Evolutionary conservation across 2,888 invertebrate species (phyloP), one percentile per base, ranked within the genome.

Genomic region (Magallana nippona): DNA sequence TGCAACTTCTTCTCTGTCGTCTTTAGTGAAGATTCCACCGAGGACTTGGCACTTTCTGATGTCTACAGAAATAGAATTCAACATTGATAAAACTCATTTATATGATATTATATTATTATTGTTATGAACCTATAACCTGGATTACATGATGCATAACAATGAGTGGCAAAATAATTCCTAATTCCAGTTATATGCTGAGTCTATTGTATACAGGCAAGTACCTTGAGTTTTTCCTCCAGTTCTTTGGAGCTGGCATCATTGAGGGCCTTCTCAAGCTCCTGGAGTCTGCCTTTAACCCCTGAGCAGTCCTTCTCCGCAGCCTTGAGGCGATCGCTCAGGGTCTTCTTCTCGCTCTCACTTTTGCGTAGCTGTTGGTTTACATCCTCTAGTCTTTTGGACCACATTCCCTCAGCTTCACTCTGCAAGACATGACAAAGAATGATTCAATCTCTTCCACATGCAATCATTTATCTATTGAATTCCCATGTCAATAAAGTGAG

Each of bases 151-250:
- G 44, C 5, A 44, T 44, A 44, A 44, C 44, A 44, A 44, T 44
- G 44, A 44, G 3, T 32, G 2, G 32, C 32, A 32, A 32, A 60
- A 60, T 17, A 8, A 60, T 60, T 17, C 19, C 60, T 17, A 60
- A 60, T 19, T 60, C 1, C 19, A 10, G 17, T 10, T 60, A 8
- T 19, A 10, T 60, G 1, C n/a, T 2, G 10, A 1, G 8, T 10
- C 10, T 19, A 60, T 19, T 10, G 10, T n/a, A 3, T 10, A 60
- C 19, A 60, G n/a, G 19, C n/a, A 1, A 17, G 44, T 80, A 95
- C 95, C 85, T 95, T 93, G 1, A 95, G 93, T 86, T 95, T 96
- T 17, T 95, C 95, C 87, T 95, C 94, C 81, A 96, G 82, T 27
- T 89, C 89, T 80, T 92, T 91, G 44, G 90, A 88, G 27, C 90